phyloP scores from a whole-genome alignment of 2,888 invertebrate genomes.

The Sepiola atlantica region DNA sequence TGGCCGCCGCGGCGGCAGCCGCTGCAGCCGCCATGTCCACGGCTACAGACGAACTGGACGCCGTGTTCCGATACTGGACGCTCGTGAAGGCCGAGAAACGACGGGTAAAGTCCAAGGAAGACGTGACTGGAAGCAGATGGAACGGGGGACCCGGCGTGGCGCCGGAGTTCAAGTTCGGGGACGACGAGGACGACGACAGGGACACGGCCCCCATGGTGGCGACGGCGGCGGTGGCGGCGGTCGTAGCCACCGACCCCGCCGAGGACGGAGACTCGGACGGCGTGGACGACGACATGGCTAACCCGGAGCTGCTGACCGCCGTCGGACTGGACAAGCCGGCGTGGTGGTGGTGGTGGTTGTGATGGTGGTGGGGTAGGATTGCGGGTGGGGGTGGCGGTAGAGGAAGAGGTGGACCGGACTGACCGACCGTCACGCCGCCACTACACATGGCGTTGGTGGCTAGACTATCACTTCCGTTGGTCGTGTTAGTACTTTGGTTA shows the following conservation, averaged over 20 bases:
- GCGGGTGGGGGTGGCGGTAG: not conserved
- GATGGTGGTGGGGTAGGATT: not conserved
- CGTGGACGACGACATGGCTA: constrained; percentile 16
- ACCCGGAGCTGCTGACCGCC: not conserved
- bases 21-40: not conserved
- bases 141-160: not conserved
- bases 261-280: constrained; percentile 10
- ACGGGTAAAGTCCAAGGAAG: constrained; percentile 35
- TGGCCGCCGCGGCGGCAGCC: not conserved
- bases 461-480: not conserved
- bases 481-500: not conserved
- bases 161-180: not conserved
- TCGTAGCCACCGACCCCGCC: not conserved
- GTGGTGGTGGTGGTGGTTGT: not conserved
- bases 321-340: not conserved
- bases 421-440: not conserved
- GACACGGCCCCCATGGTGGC: constrained; percentile 16
- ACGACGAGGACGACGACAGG: not conserved
- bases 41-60: not conserved
- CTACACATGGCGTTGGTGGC: not conserved
- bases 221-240: not conserved
- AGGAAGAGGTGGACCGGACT: not conserved
- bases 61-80: constrained; percentile 36
- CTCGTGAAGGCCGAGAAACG: constrained; percentile 40
- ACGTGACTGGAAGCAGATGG: constrained; percentile 8